Conservation (phyloP, 2,888 invertebrate species). For the Apamea crenata region DNA sequence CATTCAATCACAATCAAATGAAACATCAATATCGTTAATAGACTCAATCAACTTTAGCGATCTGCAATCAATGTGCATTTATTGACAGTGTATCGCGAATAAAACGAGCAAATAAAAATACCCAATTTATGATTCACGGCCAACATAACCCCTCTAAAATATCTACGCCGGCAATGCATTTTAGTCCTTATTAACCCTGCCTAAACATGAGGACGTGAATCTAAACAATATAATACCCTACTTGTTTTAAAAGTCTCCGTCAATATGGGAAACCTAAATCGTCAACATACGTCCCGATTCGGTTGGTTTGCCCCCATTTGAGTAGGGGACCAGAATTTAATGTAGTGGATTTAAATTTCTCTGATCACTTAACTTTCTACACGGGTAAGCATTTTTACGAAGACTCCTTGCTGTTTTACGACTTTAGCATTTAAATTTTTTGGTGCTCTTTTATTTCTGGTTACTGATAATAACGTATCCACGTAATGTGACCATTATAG, state of each 20-base stretch:
- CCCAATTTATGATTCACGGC: conserved; percentile 75
- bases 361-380: conserved; percentile 61
- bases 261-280: conserved; percentile 56
- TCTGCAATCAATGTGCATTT: conserved; percentile 72
- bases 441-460: conserved; percentile 21
- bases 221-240: conserved; percentile 65
- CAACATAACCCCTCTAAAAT: conserved; percentile 59
- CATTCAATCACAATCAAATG: conserved; percentile 56
- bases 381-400: conserved; percentile 41
- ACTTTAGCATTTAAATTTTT: conserved; percentile 38
- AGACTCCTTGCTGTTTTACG: conserved; percentile 49
- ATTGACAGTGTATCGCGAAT: conserved; percentile 66
- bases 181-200: conserved; percentile 38
- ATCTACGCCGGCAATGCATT: conserved; percentile 36
- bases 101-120: conserved; percentile 66
- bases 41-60: conserved; percentile 64
- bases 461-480: conserved; percentile 3
- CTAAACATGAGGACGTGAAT: conserved; percentile 64
- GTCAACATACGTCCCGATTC: conserved; percentile 70
- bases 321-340: conserved; percentile 69
- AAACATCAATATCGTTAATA: conserved; percentile 48
- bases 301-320: conserved; percentile 74
- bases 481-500: conserved; percentile 10
- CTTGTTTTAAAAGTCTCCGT: conserved; percentile 64
- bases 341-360: conserved; percentile 76